Evolutionary conservation across 2,113 vertebrate genomes (phyloP).

Genomic region (Cyanistes caeruleus): DNA sequence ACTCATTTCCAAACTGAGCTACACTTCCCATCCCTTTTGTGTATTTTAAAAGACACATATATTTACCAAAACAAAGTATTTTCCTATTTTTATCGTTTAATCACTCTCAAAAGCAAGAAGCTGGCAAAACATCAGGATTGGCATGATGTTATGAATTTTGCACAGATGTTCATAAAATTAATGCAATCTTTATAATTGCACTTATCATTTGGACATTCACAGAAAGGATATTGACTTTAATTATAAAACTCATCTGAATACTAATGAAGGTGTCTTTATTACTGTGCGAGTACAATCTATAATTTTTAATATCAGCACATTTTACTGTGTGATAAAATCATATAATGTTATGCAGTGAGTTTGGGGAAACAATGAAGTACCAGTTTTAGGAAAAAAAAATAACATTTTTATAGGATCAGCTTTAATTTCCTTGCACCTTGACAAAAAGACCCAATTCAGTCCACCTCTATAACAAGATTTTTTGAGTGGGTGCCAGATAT

Average conservation of each 20-base stretch:
- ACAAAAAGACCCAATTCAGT: not conserved
- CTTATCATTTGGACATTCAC: conserved; percentile 26
- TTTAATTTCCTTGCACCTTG: not conserved
- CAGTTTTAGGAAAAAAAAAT: not conserved
- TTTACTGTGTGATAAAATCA: not conserved
- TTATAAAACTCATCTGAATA: conserved; percentile 27
- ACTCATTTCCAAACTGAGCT: not conserved
- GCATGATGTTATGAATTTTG: not conserved
- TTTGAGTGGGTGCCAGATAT: not conserved
- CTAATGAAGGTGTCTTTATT: not conserved
- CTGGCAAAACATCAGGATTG: not conserved
- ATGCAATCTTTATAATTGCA: conserved; percentile 8
- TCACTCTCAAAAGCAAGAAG: not conserved
- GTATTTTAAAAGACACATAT: not conserved
- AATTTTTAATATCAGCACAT: not conserved
- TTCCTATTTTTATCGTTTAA: not conserved
- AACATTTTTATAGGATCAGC: not conserved
- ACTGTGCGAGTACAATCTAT: not conserved
- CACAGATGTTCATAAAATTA: conserved; percentile 45
- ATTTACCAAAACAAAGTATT: not conserved
- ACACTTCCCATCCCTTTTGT: not conserved
- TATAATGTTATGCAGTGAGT: not conserved
- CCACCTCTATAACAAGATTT: not conserved
- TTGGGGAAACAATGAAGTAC: not conserved
- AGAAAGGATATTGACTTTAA: conserved; percentile 18